Evolutionary conservation across 1,140 invertebrate species (phyloP).

Genomic region (Bombus waltoni): DNA sequence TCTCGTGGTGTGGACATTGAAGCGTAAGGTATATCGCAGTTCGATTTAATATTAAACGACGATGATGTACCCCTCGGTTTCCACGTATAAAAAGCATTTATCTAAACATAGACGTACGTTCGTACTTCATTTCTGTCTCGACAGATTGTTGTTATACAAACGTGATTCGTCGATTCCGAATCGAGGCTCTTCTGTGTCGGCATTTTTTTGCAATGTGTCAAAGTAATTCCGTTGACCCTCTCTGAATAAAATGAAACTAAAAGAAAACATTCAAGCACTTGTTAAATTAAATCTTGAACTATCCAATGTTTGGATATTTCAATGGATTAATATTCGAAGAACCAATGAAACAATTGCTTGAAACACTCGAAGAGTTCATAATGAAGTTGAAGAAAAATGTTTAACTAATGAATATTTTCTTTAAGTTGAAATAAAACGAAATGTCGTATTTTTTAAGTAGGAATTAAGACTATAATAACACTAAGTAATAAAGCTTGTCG

Average conservation of each 20-base stretch:
- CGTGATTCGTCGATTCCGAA: constrained; percentile 2
- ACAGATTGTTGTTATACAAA: constrained; percentile 54
- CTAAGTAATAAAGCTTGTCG: neutral
- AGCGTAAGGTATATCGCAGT: constrained; percentile 4
- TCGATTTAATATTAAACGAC: constrained; percentile 54
- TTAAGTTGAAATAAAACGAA: neutral
- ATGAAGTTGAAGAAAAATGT: neutral
- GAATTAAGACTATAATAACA: neutral
- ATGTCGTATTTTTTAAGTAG: neutral
- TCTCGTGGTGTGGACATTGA: constrained; percentile 8
- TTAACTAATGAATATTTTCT: too few relatives aligned
- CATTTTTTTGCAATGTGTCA: neutral
- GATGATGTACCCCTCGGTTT: constrained; percentile 54
- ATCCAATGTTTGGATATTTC: neutral
- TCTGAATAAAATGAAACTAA: neutral
- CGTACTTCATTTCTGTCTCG: constrained; percentile 40
- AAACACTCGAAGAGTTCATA: neutral
- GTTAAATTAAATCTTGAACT: neutral
- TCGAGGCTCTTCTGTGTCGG: neutral
- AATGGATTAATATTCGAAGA: neutral
- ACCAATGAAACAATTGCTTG: neutral
- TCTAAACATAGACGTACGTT: constrained; percentile 49
- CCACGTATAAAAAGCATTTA: constrained; percentile 43
- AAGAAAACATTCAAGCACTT: neutral
- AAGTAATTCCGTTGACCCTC: constrained; percentile 3